phyloP scores from a whole-genome alignment of 37 sponge, comb jelly and placozoan species.

The Spongia lamella region DNA sequence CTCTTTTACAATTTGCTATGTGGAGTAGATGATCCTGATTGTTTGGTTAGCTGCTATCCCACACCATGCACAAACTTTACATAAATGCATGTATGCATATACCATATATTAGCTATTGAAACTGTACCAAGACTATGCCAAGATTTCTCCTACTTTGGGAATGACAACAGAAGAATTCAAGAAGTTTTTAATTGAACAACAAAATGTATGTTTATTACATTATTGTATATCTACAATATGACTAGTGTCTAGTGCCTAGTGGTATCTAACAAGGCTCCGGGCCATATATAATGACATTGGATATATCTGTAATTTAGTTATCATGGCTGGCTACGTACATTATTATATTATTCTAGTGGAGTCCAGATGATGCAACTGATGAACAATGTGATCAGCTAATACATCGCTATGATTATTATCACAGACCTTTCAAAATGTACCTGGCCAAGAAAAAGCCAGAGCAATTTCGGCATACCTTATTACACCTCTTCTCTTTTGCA shows the following conservation, averaged over 20 bases:
- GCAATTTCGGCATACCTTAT: conserved; percentile 14
- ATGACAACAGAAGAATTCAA: conserved; percentile 62
- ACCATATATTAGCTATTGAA: conserved; percentile 45
- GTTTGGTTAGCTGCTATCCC: too few species aligned
- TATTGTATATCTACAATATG: neutral
- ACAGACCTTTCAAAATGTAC: conserved; percentile 61
- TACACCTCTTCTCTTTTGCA: conserved; percentile 53
- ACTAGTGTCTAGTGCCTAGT: too few species aligned
- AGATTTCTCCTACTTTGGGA: conserved; percentile 40
- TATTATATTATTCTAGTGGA: conserved; percentile 44
- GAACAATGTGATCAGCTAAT: conserved; percentile 18
- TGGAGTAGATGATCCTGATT: conserved; percentile 4
- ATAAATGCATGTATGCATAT: too few species aligned
- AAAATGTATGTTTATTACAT: conserved; percentile 33
- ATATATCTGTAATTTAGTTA: too few species aligned
- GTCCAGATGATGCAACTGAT: conserved; percentile 1
- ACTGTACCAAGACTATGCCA: conserved; percentile 54
- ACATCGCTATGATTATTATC: conserved; percentile 54
- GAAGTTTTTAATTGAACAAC: conserved; percentile 48
- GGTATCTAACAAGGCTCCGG: too few species aligned
- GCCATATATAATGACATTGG: too few species aligned
- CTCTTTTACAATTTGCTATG: conserved; percentile 60
- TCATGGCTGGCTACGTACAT: too few species aligned
- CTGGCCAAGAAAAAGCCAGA: conserved; percentile 33
- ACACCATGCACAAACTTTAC: neutral